Base-by-base conservation (phyloP, 2,797 vertebrate genomes). In the Stomatorhinus walkeri region DNA sequence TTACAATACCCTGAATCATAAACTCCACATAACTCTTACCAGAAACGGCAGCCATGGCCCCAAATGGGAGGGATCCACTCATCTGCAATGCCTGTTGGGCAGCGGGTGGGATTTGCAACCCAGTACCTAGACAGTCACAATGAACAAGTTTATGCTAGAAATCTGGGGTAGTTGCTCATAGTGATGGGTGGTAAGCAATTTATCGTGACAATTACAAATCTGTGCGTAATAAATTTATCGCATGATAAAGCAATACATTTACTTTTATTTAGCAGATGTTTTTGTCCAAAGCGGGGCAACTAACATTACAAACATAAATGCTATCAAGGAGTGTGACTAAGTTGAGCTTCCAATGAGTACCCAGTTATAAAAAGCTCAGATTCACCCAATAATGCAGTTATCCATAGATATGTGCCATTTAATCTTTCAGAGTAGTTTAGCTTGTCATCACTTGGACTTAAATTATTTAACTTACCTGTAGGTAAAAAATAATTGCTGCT, bases 21-120 rank as follows among this genome's bases (percentile, higher is more conserved):
- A 40, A 40, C 14, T 40, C 14, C 12, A 19, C 4, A 8, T 43
- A 79, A 81, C 4, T 81, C 93, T 94, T 95, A 97, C 97, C 95
- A 95, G 91, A 22, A 72, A 93, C 91, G 87, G 92, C 90, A 52
- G 96, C 93, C 81, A 98, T 97, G 94, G 97, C 97, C 91, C 97
- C 97, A 92, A 99, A 98, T 8, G 98, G 96, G 90, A 98, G 95
- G 89, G 98, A 97, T 0, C 98, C 97, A 0, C 97, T 99, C 98
- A 99, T 99, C 92, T 99, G 98, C 48, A 99, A 93, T 56, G 98
- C 98, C 92, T 99, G 98, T 91, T 99, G 98, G 81, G 98, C 98
- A 87, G 98, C 98, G 1, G 98, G 96, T 14, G 98, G 98, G 88
- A 99, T 99, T 94, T 99, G 98, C 88, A 99, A 93, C 86, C 98